A percentile compares a stretch with the other conserved stretches of the same genome.
Evolutionary conservation across 2,888 invertebrate genomes (phyloP).

Genomic region (Monopis laevigella): DNA sequence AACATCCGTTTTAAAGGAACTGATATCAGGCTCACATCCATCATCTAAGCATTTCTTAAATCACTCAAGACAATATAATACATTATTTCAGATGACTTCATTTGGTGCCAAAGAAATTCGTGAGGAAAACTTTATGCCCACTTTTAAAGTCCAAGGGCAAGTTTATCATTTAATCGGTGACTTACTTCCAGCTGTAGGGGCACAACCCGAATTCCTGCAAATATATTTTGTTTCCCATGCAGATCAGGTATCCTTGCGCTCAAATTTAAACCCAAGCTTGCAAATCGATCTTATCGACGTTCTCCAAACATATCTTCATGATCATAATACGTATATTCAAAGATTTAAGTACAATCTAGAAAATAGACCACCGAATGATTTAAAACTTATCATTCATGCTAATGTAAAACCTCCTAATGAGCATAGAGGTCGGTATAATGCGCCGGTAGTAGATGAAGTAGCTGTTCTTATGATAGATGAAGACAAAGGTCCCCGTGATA

Average conservation of each 20-base stretch:
- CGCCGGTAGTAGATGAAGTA: slow-evolving; percentile 22
- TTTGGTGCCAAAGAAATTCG: slow-evolving; percentile 17
- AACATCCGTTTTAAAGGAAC: slow-evolving; percentile 14
- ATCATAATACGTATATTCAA: slow-evolving; percentile 13
- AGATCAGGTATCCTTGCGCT: slow-evolving; percentile 5
- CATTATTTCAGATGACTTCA: slow-evolving; percentile 15
- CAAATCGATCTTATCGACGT: slow-evolving; percentile 17
- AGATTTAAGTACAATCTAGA: slow-evolving; percentile 18
- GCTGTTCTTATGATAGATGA: slow-evolving; percentile 22
- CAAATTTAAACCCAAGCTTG: slow-evolving; percentile 13
- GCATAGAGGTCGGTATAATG: slow-evolving; percentile 20
- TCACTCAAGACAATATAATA: slow-evolving; percentile 15
- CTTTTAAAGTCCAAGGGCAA: slow-evolving; percentile 15
- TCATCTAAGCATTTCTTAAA: slow-evolving; percentile 15
- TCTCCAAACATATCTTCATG: slow-evolving; percentile 17
- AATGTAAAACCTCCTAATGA: slow-evolving; percentile 14
- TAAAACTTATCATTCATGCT: slow-evolving; percentile 15
- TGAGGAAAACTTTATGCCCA: slow-evolving; percentile 15
- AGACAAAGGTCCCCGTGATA: slow-evolving; percentile 17
- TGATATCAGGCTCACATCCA: slow-evolving; percentile 14
- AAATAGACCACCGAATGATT: slow-evolving; percentile 15
- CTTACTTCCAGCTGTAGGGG: slow-evolving; percentile 16
- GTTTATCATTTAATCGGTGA: slow-evolving; percentile 14
- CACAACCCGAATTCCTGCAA: slow-evolving; percentile 17
- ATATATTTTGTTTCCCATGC: slow-evolving; percentile 18